Evolutionary conservation across 2,888 invertebrate species (phyloP).

Genomic region (Thereva unica): DNA sequence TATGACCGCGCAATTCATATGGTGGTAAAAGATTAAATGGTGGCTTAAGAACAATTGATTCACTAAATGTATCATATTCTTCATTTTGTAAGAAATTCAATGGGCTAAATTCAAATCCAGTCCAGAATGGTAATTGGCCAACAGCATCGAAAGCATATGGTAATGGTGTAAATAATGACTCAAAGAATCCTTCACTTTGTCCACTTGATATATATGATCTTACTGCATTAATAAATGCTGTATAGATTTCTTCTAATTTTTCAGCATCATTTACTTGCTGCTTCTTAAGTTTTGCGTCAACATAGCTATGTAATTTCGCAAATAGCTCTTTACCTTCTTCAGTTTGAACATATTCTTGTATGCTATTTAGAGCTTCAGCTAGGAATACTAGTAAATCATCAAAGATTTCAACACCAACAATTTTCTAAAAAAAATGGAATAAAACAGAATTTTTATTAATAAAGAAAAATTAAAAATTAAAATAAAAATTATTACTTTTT

Average conservation of each 20-base stretch:
- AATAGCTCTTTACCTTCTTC: slow-evolving; percentile 67
- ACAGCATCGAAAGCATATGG: slow-evolving; percentile 57
- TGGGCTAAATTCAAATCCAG: slow-evolving; percentile 65
- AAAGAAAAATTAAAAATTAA: not conserved
- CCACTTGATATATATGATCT: slow-evolving; percentile 55
- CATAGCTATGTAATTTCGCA: slow-evolving; percentile 64
- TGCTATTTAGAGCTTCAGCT: slow-evolving; percentile 60
- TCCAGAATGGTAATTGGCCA: slow-evolving; percentile 62
- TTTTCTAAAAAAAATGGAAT: not conserved
- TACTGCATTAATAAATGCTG: slow-evolving; percentile 63
- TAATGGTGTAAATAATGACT: slow-evolving; percentile 44
- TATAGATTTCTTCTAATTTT: slow-evolving; percentile 66
- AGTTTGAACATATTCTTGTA: slow-evolving; percentile 66
- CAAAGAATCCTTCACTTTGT: slow-evolving; percentile 40
- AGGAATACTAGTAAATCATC: slow-evolving; percentile 9
- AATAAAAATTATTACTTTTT: not conserved
- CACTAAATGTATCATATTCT: slow-evolving; percentile 63
- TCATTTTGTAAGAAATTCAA: slow-evolving; percentile 65
- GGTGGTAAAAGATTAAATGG: slow-evolving; percentile 67
- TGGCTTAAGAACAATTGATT: slow-evolving; percentile 60
- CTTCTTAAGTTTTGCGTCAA: slow-evolving; percentile 67
- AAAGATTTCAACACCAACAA: slow-evolving; percentile 12
- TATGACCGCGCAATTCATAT: slow-evolving; percentile 69
- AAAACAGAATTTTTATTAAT: not conserved
- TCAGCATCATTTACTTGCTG: slow-evolving; percentile 65